Base-by-base conservation (phyloP, 35 echinoderm and acorn worm species). In the Eucidaris tribuloides region DNA sequence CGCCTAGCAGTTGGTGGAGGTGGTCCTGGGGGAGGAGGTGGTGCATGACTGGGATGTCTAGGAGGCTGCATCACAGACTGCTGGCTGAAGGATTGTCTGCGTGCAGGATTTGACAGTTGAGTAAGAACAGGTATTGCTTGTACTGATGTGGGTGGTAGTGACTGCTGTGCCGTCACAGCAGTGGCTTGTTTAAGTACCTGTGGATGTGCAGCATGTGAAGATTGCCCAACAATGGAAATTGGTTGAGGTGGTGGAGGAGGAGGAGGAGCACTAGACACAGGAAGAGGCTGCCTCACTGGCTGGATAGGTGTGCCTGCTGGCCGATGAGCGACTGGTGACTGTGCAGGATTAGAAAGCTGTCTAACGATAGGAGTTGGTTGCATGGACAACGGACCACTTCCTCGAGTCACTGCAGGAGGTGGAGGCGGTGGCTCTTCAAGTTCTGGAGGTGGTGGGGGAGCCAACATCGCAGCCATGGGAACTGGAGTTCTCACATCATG, bases 1-100 rank as follows among this genome's bases (percentile, higher is more conserved):
- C 44, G 82, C 39, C 65, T 84, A 27, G 82, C 82, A 45, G 62
- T 84, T 71, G 82, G 82, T 28, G 82, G 82, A 48, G 82, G 82
- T 5, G 82, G 82, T 20, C 82, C 82, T 35, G 82, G 82, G 13
- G 82, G 82, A 70, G 82, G 82, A 5, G 45, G 45, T 70, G 82
- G 82, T 32, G 48, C 7, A 14, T 39, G 82, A 27, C 62, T 42
- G 27, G 22, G 62, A n/a, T 70, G 48, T 42, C 82, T 84, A 7
- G 43, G 82, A 7, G 62, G n/a, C 18, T 84, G 63, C n/a, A n/a
- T n/a, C n/a, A n/a, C n/a, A n/a, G n/a, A n/a, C n/a, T n/a, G n/a
- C n/a, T n/a, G n/a, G n/a, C n/a, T n/a, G n/a, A n/a, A n/a, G n/a
- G n/a, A n/a, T n/a, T n/a, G n/a, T n/a, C 60, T 84, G 20, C 61